A percentile compares a stretch with the other conserved stretches of the same genome.
These are phyloP conservation scores for Thamnophis sirtalis DNA, from an alignment of 2,113 vertebrate species.

Conservation along the genomic window DNA sequence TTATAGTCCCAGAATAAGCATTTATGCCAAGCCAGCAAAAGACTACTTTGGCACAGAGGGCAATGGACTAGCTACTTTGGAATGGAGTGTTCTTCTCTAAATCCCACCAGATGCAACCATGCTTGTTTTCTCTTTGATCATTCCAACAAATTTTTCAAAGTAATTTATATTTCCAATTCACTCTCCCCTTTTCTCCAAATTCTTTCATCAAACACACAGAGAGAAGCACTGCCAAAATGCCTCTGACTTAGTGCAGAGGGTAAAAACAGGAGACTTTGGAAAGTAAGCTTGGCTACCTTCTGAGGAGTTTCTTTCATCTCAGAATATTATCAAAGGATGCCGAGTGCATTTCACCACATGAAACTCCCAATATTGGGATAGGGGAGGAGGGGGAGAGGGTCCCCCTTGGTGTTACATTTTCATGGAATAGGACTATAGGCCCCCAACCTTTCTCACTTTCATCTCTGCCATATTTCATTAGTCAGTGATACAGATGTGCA, in stretches of 20 bases:
- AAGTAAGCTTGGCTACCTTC: not conserved
- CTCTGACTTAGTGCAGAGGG: not conserved
- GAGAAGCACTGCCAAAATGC: not conserved
- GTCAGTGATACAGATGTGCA: constrained; percentile 13
- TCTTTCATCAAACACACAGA: not conserved
- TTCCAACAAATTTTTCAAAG: not conserved
- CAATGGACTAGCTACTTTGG: not conserved
- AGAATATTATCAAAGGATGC: not conserved
- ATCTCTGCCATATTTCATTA: constrained; percentile 15
- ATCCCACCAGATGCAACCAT: not conserved
- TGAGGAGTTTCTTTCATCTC: constrained; percentile 1
- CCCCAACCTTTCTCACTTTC: not conserved
- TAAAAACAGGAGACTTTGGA: not conserved
- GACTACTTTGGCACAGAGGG: not conserved
- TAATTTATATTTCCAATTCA: not conserved
- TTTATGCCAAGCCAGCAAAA: not conserved
- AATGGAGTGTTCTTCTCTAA: not conserved
- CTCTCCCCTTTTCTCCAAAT: accelerated
- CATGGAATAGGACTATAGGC: not conserved
- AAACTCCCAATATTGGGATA: not conserved
- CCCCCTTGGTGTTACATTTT: not conserved
- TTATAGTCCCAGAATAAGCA: not conserved
- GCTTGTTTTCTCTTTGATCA: constrained; percentile 3
- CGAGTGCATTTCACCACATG: not conserved
- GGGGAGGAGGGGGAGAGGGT: not conserved